A percentile compares a stretch with the other conserved stretches of the same genome.
Evolutionary conservation across 2,113 vertebrate species (phyloP).

Genomic region (Sceloporus undulatus): DNA sequence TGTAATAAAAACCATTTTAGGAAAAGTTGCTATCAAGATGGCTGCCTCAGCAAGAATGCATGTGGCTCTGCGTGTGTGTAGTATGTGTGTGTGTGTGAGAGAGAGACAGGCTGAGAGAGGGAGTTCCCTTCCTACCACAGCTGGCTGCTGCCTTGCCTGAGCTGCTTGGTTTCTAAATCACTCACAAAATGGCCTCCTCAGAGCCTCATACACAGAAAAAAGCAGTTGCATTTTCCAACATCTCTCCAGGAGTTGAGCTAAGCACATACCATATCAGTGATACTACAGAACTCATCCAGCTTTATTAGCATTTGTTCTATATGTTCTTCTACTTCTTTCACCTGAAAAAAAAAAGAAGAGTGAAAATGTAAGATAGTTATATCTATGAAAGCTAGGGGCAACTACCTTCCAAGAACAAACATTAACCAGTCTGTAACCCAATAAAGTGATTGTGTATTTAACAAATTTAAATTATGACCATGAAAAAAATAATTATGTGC

Average conservation of each 20-base stretch:
- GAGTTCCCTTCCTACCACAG: neutral
- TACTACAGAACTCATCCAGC: constrained; percentile 67
- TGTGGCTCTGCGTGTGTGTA: neutral
- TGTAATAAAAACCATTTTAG: constrained; percentile 46
- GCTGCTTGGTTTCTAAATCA: constrained; percentile 39
- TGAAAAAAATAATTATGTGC: neutral
- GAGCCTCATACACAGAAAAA: constrained; percentile 12
- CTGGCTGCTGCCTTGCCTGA: constrained; percentile 44
- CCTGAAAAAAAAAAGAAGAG: constrained; percentile 52
- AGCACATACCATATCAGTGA: constrained; percentile 60
- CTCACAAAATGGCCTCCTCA: constrained; percentile 54
- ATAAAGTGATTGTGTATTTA: neutral
- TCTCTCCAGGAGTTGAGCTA: constrained; percentile 2
- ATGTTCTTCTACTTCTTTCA: constrained; percentile 56
- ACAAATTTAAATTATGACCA: neutral
- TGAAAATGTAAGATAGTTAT: neutral
- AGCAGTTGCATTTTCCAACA: constrained; percentile 14
- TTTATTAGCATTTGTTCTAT: constrained; percentile 59
- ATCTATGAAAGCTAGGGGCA: neutral
- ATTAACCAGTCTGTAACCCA: neutral
- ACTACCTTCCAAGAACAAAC: neutral
- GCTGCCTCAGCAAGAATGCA: constrained; percentile 58
- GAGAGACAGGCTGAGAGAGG: neutral
- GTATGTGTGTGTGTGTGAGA: neutral
- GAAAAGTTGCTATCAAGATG: constrained; percentile 71